phyloP scores from a whole-genome alignment of 1,140 invertebrate genomes.

The Dendroctonus valens region DNA sequence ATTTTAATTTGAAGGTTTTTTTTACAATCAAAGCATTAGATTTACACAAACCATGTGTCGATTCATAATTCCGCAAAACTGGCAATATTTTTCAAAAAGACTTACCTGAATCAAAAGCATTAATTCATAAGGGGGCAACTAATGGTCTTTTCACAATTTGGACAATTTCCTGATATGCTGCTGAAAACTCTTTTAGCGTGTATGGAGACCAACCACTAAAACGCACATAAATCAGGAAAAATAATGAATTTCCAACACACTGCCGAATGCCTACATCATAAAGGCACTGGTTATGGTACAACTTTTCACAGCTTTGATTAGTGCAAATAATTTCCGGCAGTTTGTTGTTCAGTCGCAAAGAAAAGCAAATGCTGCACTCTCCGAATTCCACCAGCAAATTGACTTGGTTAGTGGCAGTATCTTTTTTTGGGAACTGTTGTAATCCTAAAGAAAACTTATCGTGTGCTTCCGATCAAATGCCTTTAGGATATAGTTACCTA shows the following conservation, averaged over 20 bases:
- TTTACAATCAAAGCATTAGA: too few species aligned
- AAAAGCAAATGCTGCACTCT: constrained; percentile 47
- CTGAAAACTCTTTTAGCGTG: constrained; percentile 39
- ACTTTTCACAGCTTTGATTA: constrained; percentile 42
- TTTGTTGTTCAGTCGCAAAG: constrained; percentile 36
- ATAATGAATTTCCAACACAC: too few species aligned
- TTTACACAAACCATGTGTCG: too few species aligned
- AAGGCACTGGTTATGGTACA: constrained; percentile 44
- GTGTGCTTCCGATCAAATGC: neutral
- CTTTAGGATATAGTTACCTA: constrained; percentile 34
- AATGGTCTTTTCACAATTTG: constrained; percentile 45
- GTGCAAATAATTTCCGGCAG: constrained; percentile 44
- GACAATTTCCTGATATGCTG: constrained; percentile 42
- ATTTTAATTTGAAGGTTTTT: too few species aligned
- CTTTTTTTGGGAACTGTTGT: constrained; percentile 38
- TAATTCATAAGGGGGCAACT: constrained; percentile 31
- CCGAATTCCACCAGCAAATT: constrained; percentile 37
- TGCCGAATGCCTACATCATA: constrained; percentile 38
- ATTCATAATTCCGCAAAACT: too few species aligned
- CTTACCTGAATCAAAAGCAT: neutral
- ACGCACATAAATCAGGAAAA: constrained; percentile 2
- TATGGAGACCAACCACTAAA: constrained; percentile 41
- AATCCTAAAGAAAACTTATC: constrained; percentile 36
- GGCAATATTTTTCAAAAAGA: too few species aligned
- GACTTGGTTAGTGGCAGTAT: neutral